Conservation (phyloP, 2,797 vertebrate genomes). For the Numenius phaeopus region DNA sequence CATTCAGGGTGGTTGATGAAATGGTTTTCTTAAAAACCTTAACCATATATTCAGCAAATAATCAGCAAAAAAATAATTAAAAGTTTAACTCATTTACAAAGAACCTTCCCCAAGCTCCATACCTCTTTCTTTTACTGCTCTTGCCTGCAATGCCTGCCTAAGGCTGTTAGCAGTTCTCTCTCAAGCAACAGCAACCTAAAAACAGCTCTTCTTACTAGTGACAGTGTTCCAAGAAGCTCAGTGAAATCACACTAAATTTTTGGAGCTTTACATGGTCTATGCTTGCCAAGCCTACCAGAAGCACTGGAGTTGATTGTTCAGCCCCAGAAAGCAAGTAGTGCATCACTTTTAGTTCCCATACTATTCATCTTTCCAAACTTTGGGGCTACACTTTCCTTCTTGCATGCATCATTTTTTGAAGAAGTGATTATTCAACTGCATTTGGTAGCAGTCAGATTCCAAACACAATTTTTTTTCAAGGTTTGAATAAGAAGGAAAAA, state of each 20-base stretch:
- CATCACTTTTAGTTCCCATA: neutral
- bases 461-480: neutral
- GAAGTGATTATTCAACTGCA: neutral
- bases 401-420: neutral
- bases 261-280: neutral
- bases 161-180: neutral
- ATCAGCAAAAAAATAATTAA: neutral
- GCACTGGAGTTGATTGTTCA: neutral
- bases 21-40: neutral
- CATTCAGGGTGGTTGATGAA: fast-evolving
- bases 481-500: neutral
- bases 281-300: neutral
- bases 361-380: neutral
- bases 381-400: neutral
- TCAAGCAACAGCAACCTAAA: neutral
- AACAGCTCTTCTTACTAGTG: neutral
- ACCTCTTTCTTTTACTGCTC: neutral
- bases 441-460: neutral
- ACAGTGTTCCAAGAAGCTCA: neutral
- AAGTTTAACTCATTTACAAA: neutral
- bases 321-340: neutral
- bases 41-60: neutral
- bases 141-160: neutral
- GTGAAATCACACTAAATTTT: neutral
- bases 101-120: neutral